Evolutionary conservation across 2,113 vertebrate genomes (phyloP), one percentile per base, ranked within the genome.

Genomic region (Nettapus auritus): DNA sequence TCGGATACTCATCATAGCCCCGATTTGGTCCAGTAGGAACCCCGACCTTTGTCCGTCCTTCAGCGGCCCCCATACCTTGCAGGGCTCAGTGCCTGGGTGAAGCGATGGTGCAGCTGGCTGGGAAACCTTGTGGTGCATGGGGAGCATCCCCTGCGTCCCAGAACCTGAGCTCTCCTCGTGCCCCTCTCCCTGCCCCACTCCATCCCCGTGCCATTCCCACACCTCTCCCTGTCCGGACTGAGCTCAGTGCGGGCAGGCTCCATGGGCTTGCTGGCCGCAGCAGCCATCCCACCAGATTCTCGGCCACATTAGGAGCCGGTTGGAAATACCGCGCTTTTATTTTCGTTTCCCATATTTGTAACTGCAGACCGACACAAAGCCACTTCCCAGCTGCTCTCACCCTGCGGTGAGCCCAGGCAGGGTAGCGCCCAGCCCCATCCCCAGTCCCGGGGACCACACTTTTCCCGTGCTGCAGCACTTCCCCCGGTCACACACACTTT

Each of bases 301-400:
- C 4, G 9, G 56, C 9, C 42, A 22, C 0, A 0, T 18, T 13
- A 34, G 53, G 48, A 68, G 69, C 5, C 26, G 19, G 8, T 0
- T 77, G 69, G 64, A 63, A 86, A 80, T 25, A 21, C 52, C 8
- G 3, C 0, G 0, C 13, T 81, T 80, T 86, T 56, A 64, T 83
- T 94, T 89, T 91, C 42, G 18, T 91, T 82, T 84, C 77, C 70
- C 36, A 63, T 53, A 20, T 0, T 22, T 0, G 0, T 26, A 36
- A 2, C 34, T 13, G 19, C 17, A n/a, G 62, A 50, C 74, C 0
- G 0, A n/a, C 75, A 64, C 0, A 3, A 50, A 25, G 11, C 2
- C 31, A 6, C 16, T 50, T 55, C 60, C 56, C 82, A 69, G 44
- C 48, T 3, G 1, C 26, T 18, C 36, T 25, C 11, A 17, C 17